Conservation (phyloP, 2,888 invertebrate genomes). For the Sphinx pinastri region DNA sequence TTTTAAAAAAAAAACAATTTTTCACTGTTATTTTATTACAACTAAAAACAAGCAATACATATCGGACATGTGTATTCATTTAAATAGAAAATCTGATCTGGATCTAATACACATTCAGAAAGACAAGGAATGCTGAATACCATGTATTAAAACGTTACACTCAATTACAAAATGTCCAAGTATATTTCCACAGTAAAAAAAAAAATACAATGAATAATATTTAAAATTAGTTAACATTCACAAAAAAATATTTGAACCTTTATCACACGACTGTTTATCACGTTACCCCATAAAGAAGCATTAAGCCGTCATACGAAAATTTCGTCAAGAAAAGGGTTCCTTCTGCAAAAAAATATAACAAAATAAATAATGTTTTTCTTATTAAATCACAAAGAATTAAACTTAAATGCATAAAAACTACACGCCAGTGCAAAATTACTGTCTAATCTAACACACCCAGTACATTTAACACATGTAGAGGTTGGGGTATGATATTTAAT, state of each 20-base stretch:
- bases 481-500: constrained; percentile 2
- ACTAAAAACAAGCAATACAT: constrained; percentile 27
- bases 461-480: constrained; percentile 10
- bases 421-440: constrained; percentile 27
- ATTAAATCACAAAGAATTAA: constrained; percentile 20
- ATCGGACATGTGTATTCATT: constrained; percentile 5
- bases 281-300: background rate
- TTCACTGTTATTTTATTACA: constrained; percentile 20
- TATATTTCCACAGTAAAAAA: background rate
- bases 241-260: constrained; percentile 6
- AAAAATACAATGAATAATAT: constrained; percentile 12
- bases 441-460: constrained; percentile 29
- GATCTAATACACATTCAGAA: constrained; percentile 28
- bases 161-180: constrained; percentile 3
- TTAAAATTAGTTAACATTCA: constrained; percentile 21
- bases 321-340: background rate
- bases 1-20: constrained; percentile 4
- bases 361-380: constrained; percentile 16
- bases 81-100: background rate
- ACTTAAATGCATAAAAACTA: constrained; percentile 28
- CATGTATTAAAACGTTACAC: background rate
- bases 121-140: constrained; percentile 19
- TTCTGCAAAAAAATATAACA: constrained; percentile 5
- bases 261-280: background rate
- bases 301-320: background rate